These are phyloP conservation scores for Euwallacea similis DNA, from an alignment of 1,140 invertebrate genomes.

Conservation along the genomic window DNA sequence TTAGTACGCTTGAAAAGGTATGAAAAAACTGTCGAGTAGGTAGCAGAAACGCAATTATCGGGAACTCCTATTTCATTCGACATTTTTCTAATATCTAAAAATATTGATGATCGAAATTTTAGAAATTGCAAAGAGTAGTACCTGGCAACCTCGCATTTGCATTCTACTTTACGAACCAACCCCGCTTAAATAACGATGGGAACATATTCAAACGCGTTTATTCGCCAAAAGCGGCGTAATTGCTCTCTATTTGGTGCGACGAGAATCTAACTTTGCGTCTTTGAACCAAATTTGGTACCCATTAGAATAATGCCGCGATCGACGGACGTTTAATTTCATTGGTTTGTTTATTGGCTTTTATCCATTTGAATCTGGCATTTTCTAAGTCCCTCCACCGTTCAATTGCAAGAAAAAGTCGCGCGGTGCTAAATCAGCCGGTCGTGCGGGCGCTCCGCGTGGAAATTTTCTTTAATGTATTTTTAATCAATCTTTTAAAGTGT, in stretches of 20 bases:
- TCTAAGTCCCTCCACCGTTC: background rate
- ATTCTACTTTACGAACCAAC: conserved; percentile 4
- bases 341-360: conserved; percentile 29
- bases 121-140: background rate
- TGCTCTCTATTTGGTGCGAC: conserved; percentile 30
- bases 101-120: too few species aligned
- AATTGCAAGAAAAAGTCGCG: background rate
- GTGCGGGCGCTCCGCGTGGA: background rate
- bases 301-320: conserved; percentile 31
- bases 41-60: too few species aligned
- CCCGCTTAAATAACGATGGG: conserved; percentile 33
- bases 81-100: too few species aligned
- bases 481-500: conserved; percentile 16
- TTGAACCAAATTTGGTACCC: conserved; percentile 35
- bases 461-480: conserved; percentile 17
- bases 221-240: conserved; percentile 33
- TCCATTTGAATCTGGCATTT: conserved; percentile 2
- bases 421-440: background rate
- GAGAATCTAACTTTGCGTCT: conserved; percentile 28
- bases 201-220: conserved; percentile 31
- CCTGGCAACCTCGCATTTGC: background rate
- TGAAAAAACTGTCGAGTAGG: too few species aligned
- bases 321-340: conserved; percentile 35
- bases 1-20: too few species aligned
- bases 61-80: too few species aligned